Conservation (phyloP, 2,888 invertebrate species). For the Drosophila histrio region DNA sequence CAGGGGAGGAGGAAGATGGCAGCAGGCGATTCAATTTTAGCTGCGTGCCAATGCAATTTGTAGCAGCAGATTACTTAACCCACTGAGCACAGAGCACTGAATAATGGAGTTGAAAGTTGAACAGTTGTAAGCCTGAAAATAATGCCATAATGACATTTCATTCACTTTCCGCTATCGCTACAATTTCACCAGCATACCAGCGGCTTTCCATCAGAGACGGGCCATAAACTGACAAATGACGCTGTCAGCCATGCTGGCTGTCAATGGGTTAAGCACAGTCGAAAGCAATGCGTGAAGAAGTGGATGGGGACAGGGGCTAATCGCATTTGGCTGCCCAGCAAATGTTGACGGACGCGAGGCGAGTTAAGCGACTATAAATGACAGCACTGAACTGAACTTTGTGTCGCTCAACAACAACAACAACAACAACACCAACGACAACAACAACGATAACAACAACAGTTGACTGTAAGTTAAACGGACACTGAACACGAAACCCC, state of each 20-base stretch:
- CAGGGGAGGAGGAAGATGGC: conserved; percentile 1
- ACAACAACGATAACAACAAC: conserved; percentile 1
- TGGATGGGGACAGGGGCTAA: conserved; percentile 36
- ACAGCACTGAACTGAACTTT: conserved; percentile 53
- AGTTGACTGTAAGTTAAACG: conserved; percentile 32
- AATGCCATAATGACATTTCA: conserved; percentile 7
- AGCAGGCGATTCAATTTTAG: conserved; percentile 44
- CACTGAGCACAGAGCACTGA: neutral
- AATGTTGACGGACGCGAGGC: conserved; percentile 1
- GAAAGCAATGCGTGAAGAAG: neutral
- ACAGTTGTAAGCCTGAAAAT: conserved; percentile 38
- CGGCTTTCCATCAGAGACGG: conserved; percentile 8
- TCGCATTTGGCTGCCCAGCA: conserved; percentile 46
- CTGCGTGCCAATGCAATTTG: conserved; percentile 49
- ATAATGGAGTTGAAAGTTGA: conserved; percentile 7
- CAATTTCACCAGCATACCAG: neutral
- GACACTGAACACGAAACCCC: conserved; percentile 24
- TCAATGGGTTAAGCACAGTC: conserved; percentile 48
- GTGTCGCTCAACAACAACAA: conserved; percentile 18
- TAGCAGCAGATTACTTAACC: conserved; percentile 30
- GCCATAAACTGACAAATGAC: conserved; percentile 17
- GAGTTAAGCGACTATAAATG: conserved; percentile 52
- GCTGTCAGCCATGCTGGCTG: conserved; percentile 21
- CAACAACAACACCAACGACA: conserved; percentile 22
- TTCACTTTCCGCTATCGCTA: neutral